phyloP scores from a whole-genome alignment of 2,113 vertebrate species.

The Chlorocebus sabaeus region DNA sequence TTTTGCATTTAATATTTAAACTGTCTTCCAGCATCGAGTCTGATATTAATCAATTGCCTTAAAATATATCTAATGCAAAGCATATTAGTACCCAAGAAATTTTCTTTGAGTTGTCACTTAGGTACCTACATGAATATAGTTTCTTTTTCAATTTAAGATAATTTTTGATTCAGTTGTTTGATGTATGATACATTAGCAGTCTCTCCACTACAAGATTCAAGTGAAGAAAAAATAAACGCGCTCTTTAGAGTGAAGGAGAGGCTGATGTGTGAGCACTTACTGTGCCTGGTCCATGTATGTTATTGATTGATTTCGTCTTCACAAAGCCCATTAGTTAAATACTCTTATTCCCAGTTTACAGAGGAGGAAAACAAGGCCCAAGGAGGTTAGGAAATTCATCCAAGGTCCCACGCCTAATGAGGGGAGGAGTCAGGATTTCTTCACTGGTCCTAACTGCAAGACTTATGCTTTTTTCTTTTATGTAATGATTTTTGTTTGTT shows the following conservation, averaged over 20 bases:
- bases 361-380: neutral
- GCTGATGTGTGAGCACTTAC: neutral
- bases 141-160: slow-evolving; percentile 43
- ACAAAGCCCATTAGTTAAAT: neutral
- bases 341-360: neutral
- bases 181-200: neutral
- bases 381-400: neutral
- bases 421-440: neutral
- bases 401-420: neutral
- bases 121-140: neutral
- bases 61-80: neutral
- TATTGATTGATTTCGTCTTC: neutral
- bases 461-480: neutral
- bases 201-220: neutral
- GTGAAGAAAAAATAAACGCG: neutral
- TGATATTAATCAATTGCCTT: neutral
- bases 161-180: neutral
- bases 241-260: neutral
- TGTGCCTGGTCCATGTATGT: neutral
- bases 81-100: neutral
- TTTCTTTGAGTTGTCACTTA: neutral
- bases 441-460: neutral
- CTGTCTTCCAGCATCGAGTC: neutral
- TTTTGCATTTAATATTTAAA: slow-evolving; percentile 18
- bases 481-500: neutral